Evolutionary conservation across 92 coral and sea anemone genomes (phyloP).

Genomic region (Umimayanthus kanabou): DNA sequence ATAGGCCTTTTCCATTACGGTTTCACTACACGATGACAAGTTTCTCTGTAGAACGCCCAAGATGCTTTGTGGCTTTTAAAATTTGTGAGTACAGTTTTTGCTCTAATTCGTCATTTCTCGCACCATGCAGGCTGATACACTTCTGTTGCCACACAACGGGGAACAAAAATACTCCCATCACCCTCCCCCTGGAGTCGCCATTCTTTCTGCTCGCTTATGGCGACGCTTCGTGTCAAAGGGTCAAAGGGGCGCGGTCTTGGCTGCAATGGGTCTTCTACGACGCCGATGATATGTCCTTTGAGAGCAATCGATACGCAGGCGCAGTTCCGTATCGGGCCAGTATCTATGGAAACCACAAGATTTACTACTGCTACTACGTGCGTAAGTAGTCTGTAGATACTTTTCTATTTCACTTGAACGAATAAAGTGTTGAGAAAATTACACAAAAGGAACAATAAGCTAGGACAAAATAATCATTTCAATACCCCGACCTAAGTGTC

Average conservation of each 20-base stretch:
- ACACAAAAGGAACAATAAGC: too few species aligned
- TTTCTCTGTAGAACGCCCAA: too few species aligned
- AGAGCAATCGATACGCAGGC: conserved; percentile 56
- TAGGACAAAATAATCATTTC: too few species aligned
- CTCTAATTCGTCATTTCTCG: background rate
- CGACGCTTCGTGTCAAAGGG: conserved; percentile 54
- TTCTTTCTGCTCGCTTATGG: conserved; percentile 63
- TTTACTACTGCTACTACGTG: conserved; percentile 64
- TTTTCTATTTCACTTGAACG: too few species aligned
- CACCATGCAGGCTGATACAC: conserved; percentile 57
- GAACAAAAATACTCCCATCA: conserved; percentile 38
- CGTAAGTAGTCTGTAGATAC: conserved; percentile 42
- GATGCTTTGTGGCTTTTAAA: background rate
- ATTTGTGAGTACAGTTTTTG: background rate
- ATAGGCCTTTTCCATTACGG: too few species aligned
- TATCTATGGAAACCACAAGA: conserved; percentile 47
- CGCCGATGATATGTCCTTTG: conserved; percentile 48
- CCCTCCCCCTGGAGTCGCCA: conserved; percentile 62
- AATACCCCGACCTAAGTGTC: too few species aligned
- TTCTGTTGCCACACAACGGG: conserved; percentile 70
- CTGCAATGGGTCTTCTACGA: conserved; percentile 68
- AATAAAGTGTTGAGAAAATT: too few species aligned
- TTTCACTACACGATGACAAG: too few species aligned
- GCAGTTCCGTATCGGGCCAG: conserved; percentile 53
- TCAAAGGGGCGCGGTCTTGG: conserved; percentile 58